Evolutionary conservation across 2,797 vertebrate genomes (phyloP), one percentile per base, ranked within the genome.

Genomic region (Craterocephalus amniculus): DNA sequence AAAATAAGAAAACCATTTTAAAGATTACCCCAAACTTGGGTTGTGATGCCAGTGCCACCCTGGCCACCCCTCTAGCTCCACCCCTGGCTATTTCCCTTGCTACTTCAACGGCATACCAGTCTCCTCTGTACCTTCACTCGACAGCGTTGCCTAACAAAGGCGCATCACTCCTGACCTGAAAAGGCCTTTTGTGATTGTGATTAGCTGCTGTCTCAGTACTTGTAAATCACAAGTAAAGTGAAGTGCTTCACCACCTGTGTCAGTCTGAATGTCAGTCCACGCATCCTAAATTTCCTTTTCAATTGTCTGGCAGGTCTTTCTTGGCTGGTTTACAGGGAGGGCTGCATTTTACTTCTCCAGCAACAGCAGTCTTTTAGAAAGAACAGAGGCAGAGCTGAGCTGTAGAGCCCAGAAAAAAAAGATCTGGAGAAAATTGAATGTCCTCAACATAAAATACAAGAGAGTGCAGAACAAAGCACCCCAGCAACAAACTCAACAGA

Each of bases 251-350:
- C 43, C 62, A 71, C 60, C 43, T 9, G 69, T 74, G 81, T 80
- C 49, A 59, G 35, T 49, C 63, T 34, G 52, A 45, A 9, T 56
- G 76, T 83, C 74, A 72, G 4, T 78, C 84, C 32, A 31, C 58
- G 3, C 11, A 58, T 77, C 77, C 64, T 58, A 22, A 71, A 58
- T 79, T 64, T 60, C 40, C 24, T 49, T 35, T 48, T 68, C 45
- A 62, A 24, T 48, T 45, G 29, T 63, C 58, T 75, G 63, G 32
- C 58, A 36, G 38, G 43, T 45, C 43, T 45, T 45, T 45, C 43
- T 45, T 45, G 43, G 43, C 43, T 45, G 43, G 18, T 45, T 45
- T 45, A 45, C 18, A 45, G 43, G 6, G 43, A 45, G 6, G 2
- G 43, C 18, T 45, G 20, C 4, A 45, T 45, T 45, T 45, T 45